phyloP scores from a whole-genome alignment of 2,113 vertebrate species.

The Scartelaos histophorus region DNA sequence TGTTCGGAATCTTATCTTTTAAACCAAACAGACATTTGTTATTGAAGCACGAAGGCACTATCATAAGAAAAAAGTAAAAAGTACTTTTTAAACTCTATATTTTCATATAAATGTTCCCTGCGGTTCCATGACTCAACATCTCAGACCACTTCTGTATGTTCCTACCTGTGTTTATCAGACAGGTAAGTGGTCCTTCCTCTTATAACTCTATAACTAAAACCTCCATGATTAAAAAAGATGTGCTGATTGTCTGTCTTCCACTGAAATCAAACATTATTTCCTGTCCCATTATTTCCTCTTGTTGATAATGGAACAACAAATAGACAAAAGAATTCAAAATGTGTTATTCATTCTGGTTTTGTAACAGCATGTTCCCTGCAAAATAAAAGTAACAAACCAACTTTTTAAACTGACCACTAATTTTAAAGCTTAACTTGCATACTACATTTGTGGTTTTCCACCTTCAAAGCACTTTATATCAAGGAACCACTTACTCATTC shows the following conservation, averaged over 20 bases:
- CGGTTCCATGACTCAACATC: neutral
- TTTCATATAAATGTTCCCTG: neutral
- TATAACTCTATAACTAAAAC: neutral
- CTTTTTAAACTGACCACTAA: neutral
- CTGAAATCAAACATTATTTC: neutral
- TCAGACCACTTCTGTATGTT: neutral
- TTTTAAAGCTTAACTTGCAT: neutral
- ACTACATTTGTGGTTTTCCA: neutral
- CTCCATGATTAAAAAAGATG: neutral
- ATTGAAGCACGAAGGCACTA: neutral
- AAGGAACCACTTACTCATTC: too few relatives aligned
- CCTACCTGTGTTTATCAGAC: neutral
- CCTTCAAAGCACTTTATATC: too few relatives aligned
- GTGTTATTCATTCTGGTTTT: neutral
- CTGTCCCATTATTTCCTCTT: neutral
- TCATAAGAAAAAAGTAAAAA: neutral
- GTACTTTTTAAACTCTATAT: neutral
- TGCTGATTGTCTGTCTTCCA: neutral
- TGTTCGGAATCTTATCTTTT: neutral
- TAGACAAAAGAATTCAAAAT: neutral
- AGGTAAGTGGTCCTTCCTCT: neutral
- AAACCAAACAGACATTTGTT: neutral
- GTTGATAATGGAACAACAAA: neutral
- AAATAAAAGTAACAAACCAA: neutral
- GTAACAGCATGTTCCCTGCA: neutral